Evolutionary conservation across 2,797 vertebrate species (phyloP).

Genomic region (Glyptemys insculpta): DNA sequence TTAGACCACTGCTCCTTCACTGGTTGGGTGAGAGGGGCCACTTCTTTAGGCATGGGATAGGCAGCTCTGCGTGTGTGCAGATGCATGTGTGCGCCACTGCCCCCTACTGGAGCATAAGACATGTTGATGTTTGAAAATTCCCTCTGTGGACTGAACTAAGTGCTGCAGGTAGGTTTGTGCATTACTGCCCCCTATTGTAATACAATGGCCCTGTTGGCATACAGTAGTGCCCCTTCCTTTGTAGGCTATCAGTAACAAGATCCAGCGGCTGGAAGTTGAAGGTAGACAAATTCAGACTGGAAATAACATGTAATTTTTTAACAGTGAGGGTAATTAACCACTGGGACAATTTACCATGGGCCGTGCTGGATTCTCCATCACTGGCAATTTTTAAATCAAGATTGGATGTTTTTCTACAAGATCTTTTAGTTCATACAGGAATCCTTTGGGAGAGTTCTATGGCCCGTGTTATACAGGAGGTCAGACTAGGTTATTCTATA

Average conservation of each 20-base stretch:
- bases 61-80: accelerated
- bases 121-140: background rate
- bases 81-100: background rate
- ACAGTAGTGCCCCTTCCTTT: background rate
- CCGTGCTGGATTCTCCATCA: background rate
- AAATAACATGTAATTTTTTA: background rate
- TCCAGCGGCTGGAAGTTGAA: background rate
- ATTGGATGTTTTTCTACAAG: background rate
- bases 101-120: background rate
- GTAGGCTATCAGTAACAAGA: background rate
- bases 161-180: background rate
- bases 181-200: background rate
- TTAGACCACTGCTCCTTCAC: background rate
- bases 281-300: background rate
- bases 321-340: background rate
- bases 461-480: background rate
- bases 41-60: background rate
- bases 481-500: background rate
- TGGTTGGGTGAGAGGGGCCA: background rate
- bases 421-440: background rate
- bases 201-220: background rate
- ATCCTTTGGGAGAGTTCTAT: background rate
- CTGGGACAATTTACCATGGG: background rate
- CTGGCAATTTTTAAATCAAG: background rate
- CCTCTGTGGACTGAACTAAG: background rate